These are phyloP conservation scores for Zophobas morio DNA, from an alignment of 1,140 invertebrate species.

Conservation along the genomic window DNA sequence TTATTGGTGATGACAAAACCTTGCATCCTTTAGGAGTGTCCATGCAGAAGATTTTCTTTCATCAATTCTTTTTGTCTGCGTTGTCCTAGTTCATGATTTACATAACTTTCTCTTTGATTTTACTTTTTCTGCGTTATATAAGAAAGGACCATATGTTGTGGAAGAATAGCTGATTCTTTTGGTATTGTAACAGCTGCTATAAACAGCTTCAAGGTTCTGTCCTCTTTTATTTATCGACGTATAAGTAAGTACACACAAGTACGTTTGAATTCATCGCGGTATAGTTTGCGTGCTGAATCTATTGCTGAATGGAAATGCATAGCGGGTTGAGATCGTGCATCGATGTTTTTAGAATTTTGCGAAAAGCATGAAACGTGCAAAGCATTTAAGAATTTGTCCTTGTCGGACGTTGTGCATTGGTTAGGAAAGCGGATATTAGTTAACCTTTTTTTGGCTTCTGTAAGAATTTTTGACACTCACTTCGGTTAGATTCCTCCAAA, in stretches of 20 bases:
- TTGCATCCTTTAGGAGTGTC: background rate
- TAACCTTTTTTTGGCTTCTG: no score
- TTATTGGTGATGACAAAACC: background rate
- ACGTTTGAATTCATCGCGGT: conserved; percentile 21
- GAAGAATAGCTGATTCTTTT: background rate
- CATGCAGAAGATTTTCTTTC: background rate
- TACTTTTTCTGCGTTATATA: conserved; percentile 26
- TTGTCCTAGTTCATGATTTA: conserved; percentile 7
- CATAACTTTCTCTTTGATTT: conserved; percentile 31
- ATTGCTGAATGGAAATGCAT: background rate
- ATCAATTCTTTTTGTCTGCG: conserved; percentile 1
- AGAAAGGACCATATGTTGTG: conserved; percentile 31
- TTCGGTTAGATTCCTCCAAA: no score
- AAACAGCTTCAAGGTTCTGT: conserved; percentile 37
- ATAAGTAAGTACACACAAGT: conserved; percentile 30
- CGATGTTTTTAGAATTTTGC: background rate
- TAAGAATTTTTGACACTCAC: no score
- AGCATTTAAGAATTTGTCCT: no score
- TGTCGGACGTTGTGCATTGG: no score
- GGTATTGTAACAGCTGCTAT: conserved; percentile 26
- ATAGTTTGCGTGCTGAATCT: background rate
- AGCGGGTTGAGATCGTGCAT: background rate
- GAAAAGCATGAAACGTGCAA: no score
- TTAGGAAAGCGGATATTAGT: no score
- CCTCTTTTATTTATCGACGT: conserved; percentile 33